Evolutionary conservation across 2,797 vertebrate genomes (phyloP).

Genomic region (Acanthurus tractus): DNA sequence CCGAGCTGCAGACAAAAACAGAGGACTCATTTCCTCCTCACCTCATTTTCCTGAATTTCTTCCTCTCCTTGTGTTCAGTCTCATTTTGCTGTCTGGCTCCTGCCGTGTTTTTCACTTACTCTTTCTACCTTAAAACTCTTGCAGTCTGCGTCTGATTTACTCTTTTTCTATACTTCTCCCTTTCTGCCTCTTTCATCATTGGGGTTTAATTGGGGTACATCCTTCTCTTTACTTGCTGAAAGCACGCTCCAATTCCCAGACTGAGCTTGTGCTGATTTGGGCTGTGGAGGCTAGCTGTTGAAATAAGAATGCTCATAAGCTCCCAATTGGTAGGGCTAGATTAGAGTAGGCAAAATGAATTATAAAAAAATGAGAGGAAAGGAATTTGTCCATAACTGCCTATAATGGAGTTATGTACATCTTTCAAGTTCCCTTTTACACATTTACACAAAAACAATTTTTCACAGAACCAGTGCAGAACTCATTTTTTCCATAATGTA

Average conservation of each 20-base stretch:
- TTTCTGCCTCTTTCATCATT: constrained; percentile 70
- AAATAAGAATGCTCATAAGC: not conserved
- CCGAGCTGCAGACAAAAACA: not conserved
- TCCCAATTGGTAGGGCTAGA: not conserved
- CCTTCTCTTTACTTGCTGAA: constrained; percentile 29
- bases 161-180: constrained; percentile 4
- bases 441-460: constrained; percentile 21
- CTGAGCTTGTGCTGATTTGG: not conserved
- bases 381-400: not conserved
- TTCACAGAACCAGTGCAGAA: constrained; percentile 11
- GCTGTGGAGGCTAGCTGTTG: not conserved
- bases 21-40: not conserved
- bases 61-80: not conserved
- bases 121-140: constrained; percentile 28
- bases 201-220: constrained; percentile 58
- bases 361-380: not conserved
- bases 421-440: not conserved
- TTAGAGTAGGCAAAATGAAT: constrained; percentile 12
- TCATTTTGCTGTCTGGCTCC: not conserved
- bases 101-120: constrained; percentile 19
- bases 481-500: constrained; percentile 20
- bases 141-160: constrained; percentile 9
- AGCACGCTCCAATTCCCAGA: constrained; percentile 32
- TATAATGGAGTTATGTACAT: not conserved
- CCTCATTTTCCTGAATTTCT: not conserved